phyloP scores from a whole-genome alignment of 2,888 invertebrate species.

The Blera fallax region DNA sequence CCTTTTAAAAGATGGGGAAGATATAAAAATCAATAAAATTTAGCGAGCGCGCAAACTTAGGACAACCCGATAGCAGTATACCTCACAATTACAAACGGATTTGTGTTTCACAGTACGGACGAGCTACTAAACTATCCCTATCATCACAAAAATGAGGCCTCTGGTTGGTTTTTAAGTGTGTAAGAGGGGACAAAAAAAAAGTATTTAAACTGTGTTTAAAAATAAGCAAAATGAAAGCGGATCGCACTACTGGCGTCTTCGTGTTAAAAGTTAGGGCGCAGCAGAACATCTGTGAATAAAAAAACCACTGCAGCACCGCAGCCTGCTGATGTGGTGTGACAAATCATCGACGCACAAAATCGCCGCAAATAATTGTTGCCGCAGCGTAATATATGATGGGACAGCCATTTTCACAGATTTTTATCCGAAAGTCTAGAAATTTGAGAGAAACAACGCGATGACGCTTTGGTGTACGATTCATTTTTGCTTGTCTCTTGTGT shows the following conservation, averaged over 20 bases:
- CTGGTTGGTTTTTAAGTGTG: constrained; percentile 75
- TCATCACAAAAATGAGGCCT: constrained; percentile 81
- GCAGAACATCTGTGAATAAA: constrained; percentile 12
- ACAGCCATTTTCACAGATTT: constrained; percentile 27
- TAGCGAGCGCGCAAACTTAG: constrained; percentile 57
- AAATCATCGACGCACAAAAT: not conserved
- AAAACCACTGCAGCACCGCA: not conserved
- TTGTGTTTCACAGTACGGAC: constrained; percentile 70
- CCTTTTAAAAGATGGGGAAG: constrained; percentile 10
- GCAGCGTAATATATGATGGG: not conserved
- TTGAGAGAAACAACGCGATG: constrained; percentile 18
- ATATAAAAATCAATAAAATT: not conserved
- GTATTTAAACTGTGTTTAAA: not conserved
- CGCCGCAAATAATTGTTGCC: no score
- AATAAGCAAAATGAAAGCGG: constrained; percentile 49
- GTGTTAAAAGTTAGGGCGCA: constrained; percentile 25
- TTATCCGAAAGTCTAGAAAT: not conserved
- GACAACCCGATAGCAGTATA: constrained; percentile 72
- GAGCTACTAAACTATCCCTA: constrained; percentile 78
- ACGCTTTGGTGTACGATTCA: constrained; percentile 64
- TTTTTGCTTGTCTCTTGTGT: constrained; percentile 58
- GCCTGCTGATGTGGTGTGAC: not conserved
- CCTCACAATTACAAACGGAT: constrained; percentile 72
- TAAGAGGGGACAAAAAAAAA: constrained; percentile 22
- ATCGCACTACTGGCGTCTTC: constrained; percentile 52